phyloP scores from a whole-genome alignment of 2,113 vertebrate species.

The Cardinalis cardinalis region DNA sequence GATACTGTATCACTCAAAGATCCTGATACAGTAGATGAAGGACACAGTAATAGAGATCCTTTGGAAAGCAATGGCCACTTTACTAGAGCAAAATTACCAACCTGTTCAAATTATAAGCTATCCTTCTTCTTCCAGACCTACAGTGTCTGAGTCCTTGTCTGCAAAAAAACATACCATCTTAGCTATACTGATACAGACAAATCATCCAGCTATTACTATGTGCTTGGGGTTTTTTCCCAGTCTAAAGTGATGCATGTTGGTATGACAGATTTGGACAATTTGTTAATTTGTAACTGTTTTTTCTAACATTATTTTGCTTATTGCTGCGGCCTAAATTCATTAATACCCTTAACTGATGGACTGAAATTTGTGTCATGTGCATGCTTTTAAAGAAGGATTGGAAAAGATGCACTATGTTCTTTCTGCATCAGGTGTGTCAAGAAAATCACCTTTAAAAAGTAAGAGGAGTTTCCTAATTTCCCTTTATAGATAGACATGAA shows the following conservation, averaged over 20 bases:
- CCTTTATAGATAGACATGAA: too few species aligned
- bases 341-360: neutral
- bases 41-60: neutral
- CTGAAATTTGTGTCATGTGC: neutral
- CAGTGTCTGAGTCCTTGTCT: neutral
- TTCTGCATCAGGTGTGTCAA: neutral
- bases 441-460: neutral
- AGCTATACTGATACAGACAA: neutral
- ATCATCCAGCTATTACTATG: neutral
- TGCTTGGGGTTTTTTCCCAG: neutral
- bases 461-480: neutral
- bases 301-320: neutral
- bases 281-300: neutral
- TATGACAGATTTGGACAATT: neutral
- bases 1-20: neutral
- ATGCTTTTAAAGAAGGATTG: too few species aligned
- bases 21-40: neutral
- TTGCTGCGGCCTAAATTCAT: neutral
- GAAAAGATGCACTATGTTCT: neutral
- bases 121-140: neutral
- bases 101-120: neutral
- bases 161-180: neutral
- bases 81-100: neutral
- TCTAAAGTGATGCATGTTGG: neutral
- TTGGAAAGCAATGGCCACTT: neutral